Evolutionary conservation across 2,888 invertebrate species (phyloP).

Genomic region (Acronicta aceris): DNA sequence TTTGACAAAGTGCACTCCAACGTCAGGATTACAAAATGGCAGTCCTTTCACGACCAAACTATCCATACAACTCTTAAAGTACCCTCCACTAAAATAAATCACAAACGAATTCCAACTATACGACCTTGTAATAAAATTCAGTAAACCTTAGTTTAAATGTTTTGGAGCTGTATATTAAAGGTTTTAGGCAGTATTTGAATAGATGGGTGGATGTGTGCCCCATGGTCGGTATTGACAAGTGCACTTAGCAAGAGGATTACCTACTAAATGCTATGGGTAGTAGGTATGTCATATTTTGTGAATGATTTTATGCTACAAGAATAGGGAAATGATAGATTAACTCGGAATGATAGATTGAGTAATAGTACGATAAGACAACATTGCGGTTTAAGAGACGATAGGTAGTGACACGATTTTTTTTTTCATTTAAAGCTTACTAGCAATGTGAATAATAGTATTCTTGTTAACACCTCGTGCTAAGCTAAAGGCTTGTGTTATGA

Average conservation of each 20-base stretch:
- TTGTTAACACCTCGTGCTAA: no score
- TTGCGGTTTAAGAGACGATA: no score
- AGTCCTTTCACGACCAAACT: conserved; percentile 70
- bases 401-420: no score
- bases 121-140: conserved; percentile 15
- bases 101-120: conserved; percentile 44
- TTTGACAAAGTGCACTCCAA: conserved; percentile 81
- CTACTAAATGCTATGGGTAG: conserved; percentile 56
- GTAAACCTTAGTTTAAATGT: background rate
- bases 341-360: no score
- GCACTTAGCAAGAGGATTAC: conserved; percentile 82
- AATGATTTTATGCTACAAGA: conserved; percentile 62
- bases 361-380: no score
- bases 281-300: conserved; percentile 59
- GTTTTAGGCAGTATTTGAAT: conserved; percentile 72
- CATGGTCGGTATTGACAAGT: conserved; percentile 80
- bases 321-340: background rate
- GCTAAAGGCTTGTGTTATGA: no score
- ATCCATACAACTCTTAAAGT: conserved; percentile 58
- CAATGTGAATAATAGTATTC: no score
- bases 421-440: no score
- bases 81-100: conserved; percentile 14
- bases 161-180: conserved; percentile 17
- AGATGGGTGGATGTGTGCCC: conserved; percentile 66
- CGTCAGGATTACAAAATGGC: conserved; percentile 82